Percentiles rank a stretch among this genome's conserved stretches.
Conservation (phyloP, 2,113 vertebrate genomes). For the Carollia perspicillata region DNA sequence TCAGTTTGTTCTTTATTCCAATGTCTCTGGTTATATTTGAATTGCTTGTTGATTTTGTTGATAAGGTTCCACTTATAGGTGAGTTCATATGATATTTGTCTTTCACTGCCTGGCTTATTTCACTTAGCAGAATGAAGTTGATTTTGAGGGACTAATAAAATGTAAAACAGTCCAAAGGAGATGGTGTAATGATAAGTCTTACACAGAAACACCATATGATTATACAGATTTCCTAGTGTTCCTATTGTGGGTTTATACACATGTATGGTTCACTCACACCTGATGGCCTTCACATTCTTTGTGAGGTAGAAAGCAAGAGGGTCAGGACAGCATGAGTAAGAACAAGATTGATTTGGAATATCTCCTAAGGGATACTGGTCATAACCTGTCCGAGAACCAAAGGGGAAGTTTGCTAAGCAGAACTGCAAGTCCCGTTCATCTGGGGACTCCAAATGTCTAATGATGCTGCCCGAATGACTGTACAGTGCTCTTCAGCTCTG, state of each 20-base stretch:
- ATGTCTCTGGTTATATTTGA: too few species aligned
- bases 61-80: too few species aligned
- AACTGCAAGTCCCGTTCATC: neutral
- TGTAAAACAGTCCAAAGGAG: neutral
- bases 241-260: neutral
- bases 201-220: neutral
- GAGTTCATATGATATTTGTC: too few species aligned
- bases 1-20: too few species aligned
- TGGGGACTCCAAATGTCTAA: neutral
- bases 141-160: neutral
- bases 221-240: neutral
- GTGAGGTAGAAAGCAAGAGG: neutral
- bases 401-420: neutral
- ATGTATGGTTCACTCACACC: neutral
- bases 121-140: neutral
- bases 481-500: neutral
- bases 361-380: neutral
- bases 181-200: neutral
- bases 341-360: neutral
- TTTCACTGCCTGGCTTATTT: too few species aligned
- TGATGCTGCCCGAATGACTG: neutral
- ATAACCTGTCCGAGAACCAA: neutral
- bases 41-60: too few species aligned
- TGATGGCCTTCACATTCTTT: neutral
- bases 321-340: neutral